phyloP scores from a whole-genome alignment of 2,888 invertebrate species.

The Carcina quercana region DNA sequence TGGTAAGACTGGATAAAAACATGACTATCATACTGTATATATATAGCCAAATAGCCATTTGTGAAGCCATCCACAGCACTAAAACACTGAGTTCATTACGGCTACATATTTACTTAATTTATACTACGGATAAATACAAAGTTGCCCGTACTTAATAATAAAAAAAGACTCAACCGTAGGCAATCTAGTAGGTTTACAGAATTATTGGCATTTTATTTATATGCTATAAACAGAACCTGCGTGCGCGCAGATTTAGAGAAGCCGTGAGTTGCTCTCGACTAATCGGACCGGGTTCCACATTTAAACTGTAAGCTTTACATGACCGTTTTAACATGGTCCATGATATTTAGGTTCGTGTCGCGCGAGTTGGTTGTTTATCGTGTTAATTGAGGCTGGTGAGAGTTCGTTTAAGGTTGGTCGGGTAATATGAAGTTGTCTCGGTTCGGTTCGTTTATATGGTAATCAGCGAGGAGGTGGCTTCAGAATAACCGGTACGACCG shows the following conservation, averaged over 20 bases:
- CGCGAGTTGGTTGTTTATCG: constrained; percentile 12
- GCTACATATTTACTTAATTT: constrained; percentile 34
- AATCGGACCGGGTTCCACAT: constrained; percentile 44
- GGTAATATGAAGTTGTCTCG: constrained; percentile 64
- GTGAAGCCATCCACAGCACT: constrained; percentile 41
- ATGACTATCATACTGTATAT: no score
- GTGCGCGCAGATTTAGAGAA: constrained; percentile 32
- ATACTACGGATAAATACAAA: no score
- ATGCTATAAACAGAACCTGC: constrained; percentile 15
- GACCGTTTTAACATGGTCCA: constrained; percentile 32
- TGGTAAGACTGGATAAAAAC: no score
- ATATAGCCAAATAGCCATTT: no score
- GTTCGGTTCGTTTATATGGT: constrained; percentile 69
- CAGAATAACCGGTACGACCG: constrained; percentile 48
- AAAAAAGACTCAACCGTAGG: no score
- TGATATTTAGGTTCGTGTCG: constrained; percentile 22
- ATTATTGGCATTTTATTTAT: background rate
- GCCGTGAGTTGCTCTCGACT: constrained; percentile 27
- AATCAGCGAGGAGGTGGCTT: constrained; percentile 55
- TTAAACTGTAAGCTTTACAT: constrained; percentile 36
- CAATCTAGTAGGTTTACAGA: no score
- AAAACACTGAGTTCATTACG: constrained; percentile 56
- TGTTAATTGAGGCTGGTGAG: constrained; percentile 18
- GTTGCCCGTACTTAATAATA: no score
- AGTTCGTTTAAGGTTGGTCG: constrained; percentile 35